A percentile compares a stretch with the other conserved stretches of the same genome.
Conservation (phyloP, 2,888 invertebrate genomes). For the Diarsia mendica region DNA sequence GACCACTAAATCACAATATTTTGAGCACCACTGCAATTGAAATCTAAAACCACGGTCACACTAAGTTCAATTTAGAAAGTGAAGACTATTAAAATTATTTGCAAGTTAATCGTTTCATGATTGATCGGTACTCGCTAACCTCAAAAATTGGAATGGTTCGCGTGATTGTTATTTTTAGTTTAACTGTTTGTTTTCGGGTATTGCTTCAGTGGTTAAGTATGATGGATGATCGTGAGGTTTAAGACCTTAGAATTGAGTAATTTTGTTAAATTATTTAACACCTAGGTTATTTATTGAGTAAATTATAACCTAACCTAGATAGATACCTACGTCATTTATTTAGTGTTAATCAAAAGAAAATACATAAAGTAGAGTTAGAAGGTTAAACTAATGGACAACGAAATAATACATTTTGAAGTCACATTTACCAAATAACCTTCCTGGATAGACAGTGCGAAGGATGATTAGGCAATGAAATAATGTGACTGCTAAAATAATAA, state of each 20-base stretch:
- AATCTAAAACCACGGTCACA: background rate
- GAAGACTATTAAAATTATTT: conserved; percentile 29
- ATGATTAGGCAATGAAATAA: no score
- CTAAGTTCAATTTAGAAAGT: conserved; percentile 52
- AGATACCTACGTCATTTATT: background rate
- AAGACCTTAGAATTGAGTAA: conserved; percentile 3
- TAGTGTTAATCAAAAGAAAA: background rate
- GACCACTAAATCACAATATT: background rate
- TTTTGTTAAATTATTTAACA: background rate
- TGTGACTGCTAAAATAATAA: no score
- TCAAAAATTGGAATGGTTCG: conserved; percentile 34
- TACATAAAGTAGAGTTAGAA: background rate
- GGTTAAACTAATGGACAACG: no score
- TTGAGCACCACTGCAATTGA: conserved; percentile 30
- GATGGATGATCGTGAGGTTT: conserved; percentile 4
- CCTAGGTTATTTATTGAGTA: background rate
- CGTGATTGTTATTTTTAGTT: conserved; percentile 26
- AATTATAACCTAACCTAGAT: no score
- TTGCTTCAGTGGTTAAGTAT: background rate
- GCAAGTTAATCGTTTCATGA: conserved; percentile 41
- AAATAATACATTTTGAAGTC: no score
- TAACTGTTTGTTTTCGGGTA: background rate
- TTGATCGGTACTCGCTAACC: conserved; percentile 47
- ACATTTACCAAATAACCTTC: no score
- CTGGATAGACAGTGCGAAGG: no score